Evolutionary conservation across 2,797 vertebrate species (phyloP).

Genomic region (Scomberomorus guttatus): DNA sequence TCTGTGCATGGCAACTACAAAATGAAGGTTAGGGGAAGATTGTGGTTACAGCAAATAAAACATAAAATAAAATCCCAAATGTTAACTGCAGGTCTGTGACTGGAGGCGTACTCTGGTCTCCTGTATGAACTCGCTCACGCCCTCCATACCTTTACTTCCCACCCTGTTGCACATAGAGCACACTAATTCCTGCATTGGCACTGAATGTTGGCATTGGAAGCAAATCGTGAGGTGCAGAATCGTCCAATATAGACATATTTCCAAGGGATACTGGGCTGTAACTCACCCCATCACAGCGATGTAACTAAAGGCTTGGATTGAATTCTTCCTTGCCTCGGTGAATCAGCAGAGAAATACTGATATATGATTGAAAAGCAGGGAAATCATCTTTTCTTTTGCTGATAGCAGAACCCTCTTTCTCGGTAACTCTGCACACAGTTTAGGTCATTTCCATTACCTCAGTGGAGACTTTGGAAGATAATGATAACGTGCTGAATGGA

Average conservation of each 20-base stretch:
- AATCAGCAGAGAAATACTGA: slow-evolving; percentile 59
- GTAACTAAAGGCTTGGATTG: slow-evolving; percentile 40
- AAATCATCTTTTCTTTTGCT: slow-evolving; percentile 53
- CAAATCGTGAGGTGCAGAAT: neutral
- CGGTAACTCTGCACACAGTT: slow-evolving; percentile 72
- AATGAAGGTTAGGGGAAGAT: no score
- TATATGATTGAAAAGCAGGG: slow-evolving; percentile 52
- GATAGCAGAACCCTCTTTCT: slow-evolving; percentile 55
- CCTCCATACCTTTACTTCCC: no score
- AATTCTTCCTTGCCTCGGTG: slow-evolving; percentile 41
- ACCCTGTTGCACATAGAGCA: neutral
- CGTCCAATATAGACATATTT: neutral
- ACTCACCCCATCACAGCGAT: slow-evolving; percentile 7
- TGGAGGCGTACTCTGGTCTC: no score
- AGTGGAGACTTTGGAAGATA: slow-evolving; percentile 58
- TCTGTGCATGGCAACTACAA: no score
- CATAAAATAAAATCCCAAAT: no score
- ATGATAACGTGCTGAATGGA: slow-evolving; percentile 60
- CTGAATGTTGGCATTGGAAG: neutral
- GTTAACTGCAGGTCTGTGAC: no score
- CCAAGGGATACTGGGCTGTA: neutral
- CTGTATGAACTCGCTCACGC: no score
- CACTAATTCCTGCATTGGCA: neutral
- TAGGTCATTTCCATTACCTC: slow-evolving; percentile 76
- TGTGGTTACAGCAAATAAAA: no score